Conservation (phyloP, 2,888 invertebrate species). For the Drosophila incognita region DNA sequence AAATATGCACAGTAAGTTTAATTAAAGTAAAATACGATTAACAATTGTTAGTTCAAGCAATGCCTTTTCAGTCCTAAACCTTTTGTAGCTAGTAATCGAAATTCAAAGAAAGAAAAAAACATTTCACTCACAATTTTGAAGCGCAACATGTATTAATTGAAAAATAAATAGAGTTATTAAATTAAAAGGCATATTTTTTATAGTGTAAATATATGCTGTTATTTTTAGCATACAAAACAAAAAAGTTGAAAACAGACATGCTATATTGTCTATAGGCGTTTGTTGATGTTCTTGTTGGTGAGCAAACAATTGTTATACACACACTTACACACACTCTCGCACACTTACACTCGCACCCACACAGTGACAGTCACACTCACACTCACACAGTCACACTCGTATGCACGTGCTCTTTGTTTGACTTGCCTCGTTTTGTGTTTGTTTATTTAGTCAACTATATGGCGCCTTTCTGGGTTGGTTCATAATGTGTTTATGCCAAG, state of each 20-base stretch:
- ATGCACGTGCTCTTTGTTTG: conserved; percentile 59
- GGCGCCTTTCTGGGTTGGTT: conserved; percentile 30
- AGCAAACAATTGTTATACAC: conserved; percentile 47
- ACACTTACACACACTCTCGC: conserved; percentile 2
- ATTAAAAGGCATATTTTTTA: background rate
- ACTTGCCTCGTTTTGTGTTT: conserved; percentile 56
- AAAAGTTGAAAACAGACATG: conserved; percentile 44
- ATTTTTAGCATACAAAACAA: conserved; percentile 15
- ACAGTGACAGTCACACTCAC: conserved; percentile 10
- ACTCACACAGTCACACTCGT: background rate
- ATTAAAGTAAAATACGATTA: background rate
- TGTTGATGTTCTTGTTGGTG: conserved; percentile 38
- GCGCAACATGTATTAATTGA: background rate
- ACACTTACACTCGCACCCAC: background rate
- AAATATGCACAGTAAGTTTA: conserved; percentile 1
- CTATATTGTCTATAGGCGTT: conserved; percentile 42
- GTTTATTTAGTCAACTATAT: conserved; percentile 68
- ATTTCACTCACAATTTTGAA: background rate
- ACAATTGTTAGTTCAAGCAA: background rate
- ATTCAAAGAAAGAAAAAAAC: background rate
- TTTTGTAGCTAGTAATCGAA: background rate
- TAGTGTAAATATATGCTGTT: conserved; percentile 1
- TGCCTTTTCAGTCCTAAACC: background rate
- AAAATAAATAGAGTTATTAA: background rate
- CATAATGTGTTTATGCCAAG: conserved; percentile 71